Conservation (phyloP, 1,140 invertebrate genomes). For the Drosophila saltans region DNA sequence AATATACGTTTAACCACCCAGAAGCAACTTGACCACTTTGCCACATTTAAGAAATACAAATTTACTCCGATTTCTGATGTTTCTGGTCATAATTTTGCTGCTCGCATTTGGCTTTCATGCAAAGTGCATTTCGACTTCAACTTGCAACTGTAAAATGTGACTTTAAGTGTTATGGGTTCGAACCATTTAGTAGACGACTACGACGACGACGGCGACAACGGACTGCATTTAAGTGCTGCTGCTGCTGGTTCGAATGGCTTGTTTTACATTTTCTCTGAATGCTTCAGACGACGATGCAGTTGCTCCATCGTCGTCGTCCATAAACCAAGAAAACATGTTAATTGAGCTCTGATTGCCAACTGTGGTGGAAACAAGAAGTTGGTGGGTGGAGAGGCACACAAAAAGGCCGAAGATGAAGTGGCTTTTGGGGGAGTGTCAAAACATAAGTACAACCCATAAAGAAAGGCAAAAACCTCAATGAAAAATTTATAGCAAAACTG, state of each 20-base stretch:
- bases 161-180: slow-evolving; percentile 70
- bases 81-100: slow-evolving; percentile 69
- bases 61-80: slow-evolving; percentile 38
- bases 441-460: slow-evolving; percentile 6
- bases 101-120: slow-evolving; percentile 70
- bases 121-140: slow-evolving; percentile 62
- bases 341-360: slow-evolving; percentile 53
- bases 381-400: slow-evolving; percentile 15
- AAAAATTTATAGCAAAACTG: slow-evolving; percentile 5
- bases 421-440: slow-evolving; percentile 4
- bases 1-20: slow-evolving; percentile 33
- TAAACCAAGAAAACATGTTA: slow-evolving; percentile 73
- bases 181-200: slow-evolving; percentile 48
- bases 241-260: slow-evolving; percentile 28
- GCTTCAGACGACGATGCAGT: slow-evolving; percentile 10
- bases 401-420: slow-evolving; percentile 3
- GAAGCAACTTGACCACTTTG: slow-evolving; percentile 24
- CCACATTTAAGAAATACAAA: slow-evolving; percentile 47
- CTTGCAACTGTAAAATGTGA: slow-evolving; percentile 39
- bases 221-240: slow-evolving; percentile 60
- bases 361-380: slow-evolving; percentile 8
- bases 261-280: slow-evolving; percentile 53
- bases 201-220: slow-evolving; percentile 26
- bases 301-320: slow-evolving; percentile 20
- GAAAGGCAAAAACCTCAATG: slow-evolving; percentile 4